Evolutionary conservation across 1,140 invertebrate species (phyloP).

Genomic region (Campoletis sonorensis): DNA sequence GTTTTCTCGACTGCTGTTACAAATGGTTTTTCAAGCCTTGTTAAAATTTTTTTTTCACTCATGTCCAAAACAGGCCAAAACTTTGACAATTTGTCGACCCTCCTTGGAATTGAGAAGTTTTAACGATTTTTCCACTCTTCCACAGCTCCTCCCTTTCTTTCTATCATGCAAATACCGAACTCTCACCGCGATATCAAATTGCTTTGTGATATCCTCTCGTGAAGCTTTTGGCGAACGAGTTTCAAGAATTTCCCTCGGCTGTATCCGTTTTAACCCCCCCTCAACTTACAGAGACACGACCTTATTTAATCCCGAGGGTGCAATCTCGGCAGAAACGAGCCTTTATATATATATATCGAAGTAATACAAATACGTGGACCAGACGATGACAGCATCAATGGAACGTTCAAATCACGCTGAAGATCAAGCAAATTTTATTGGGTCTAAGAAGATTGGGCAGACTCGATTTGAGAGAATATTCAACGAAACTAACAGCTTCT

Average conservation of each 20-base stretch:
- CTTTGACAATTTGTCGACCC: background rate
- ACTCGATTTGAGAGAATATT: background rate
- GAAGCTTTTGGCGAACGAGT: background rate
- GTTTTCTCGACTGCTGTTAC: background rate
- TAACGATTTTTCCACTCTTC: background rate
- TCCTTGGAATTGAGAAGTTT: background rate
- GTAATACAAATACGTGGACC: background rate
- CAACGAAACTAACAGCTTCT: background rate
- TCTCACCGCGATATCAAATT: constrained; percentile 2
- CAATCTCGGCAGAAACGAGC: constrained; percentile 15
- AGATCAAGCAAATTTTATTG: constrained; percentile 19
- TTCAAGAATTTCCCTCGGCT: background rate
- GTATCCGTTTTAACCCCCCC: background rate
- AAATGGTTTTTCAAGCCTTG: background rate
- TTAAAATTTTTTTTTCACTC: too few relatives aligned
- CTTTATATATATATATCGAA: background rate
- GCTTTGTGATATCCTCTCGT: constrained; percentile 7
- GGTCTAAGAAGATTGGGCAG: constrained; percentile 10
- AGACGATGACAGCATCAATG: background rate
- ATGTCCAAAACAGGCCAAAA: background rate
- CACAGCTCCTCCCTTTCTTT: constrained; percentile 2
- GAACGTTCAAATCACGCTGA: background rate
- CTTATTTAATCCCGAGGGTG: constrained; percentile 22
- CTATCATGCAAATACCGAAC: background rate
- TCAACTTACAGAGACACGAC: background rate